Evolutionary conservation across 1,140 invertebrate species (phyloP), one percentile per base, ranked within the genome.

Genomic region (Tigriopus japonicus): DNA sequence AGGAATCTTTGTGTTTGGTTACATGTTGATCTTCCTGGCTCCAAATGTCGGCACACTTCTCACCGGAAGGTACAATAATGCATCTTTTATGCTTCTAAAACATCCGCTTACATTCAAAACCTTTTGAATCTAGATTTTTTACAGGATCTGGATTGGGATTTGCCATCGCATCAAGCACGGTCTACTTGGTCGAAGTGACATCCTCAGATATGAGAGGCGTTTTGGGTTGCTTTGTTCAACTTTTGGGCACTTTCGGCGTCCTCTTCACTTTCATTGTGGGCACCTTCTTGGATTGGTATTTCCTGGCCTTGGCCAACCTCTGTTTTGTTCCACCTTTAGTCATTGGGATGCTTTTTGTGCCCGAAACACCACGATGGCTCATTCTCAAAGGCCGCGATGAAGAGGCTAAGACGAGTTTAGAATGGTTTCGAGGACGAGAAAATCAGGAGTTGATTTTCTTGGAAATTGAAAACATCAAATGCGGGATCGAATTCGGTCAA

Each of bases 361-460:
- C 89, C 1, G 89, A 94, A 72, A 91, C 89, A 0, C 89, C 90
- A 0, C 79, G 86, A 61, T 94, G 87, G 67, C 56, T 68, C n/a
- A 17, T 28, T 40, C 62, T 1, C 40, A 62, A 61, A 56, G 60
- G 51, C 42, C 17, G 49, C 1, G 49, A 60, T n/a, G 35, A 49
- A 63, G 78, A 81, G 52, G 87, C 87, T 0, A 72, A 78, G 15
- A 80, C 81, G 66, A 75, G 87, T 1, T 70, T 95, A 6, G 73
- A 81, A 63, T 87, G 85, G 83, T 69, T 95, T 13, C 77, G 88
- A 61, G 86, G 87, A 54, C 64, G 66, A 0, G 73, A 78, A 0
- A 73, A 78, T 0, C 82, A 42, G 9, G 19, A 15, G 14, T n/a
- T 24, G 14, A 17, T 61, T 12, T 49, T 54, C 23, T 10, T n/a